Evolutionary conservation across 2,113 vertebrate species (phyloP).

Genomic region (Corythornis vintsioides): DNA sequence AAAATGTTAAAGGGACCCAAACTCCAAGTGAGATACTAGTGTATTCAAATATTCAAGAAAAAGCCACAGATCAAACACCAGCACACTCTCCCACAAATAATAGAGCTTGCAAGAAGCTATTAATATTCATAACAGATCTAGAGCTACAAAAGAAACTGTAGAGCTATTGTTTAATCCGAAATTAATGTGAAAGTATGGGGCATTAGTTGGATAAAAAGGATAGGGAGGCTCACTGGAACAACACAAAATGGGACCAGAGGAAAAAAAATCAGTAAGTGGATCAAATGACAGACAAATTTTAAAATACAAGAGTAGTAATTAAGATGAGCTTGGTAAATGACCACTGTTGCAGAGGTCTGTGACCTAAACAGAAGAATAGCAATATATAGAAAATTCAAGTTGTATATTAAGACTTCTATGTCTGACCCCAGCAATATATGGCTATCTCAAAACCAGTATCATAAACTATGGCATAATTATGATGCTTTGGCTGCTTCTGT

Average conservation of each 20-base stretch:
- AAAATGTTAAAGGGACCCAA: conserved; percentile 69
- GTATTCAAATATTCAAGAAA: conserved; percentile 62
- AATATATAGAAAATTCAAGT: not conserved
- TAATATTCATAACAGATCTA: conserved; percentile 79
- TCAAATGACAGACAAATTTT: conserved; percentile 35
- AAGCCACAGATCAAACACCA: conserved; percentile 76
- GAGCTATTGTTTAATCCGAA: conserved; percentile 73
- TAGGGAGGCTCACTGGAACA: conserved; percentile 19
- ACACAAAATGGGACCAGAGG: conserved; percentile 37
- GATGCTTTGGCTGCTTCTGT: not conserved
- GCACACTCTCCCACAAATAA: conserved; percentile 69
- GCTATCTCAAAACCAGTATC: not conserved
- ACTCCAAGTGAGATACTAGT: conserved; percentile 51
- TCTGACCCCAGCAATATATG: not conserved
- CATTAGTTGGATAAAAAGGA: conserved; percentile 77
- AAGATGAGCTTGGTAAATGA: not conserved
- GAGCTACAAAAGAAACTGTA: conserved; percentile 73
- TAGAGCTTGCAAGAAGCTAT: conserved; percentile 72
- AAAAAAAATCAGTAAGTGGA: conserved; percentile 55
- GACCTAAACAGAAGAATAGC: not conserved
- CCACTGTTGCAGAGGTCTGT: not conserved
- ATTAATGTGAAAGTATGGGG: conserved; percentile 66
- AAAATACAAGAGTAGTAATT: conserved; percentile 36
- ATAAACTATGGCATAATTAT: not conserved
- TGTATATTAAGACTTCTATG: not conserved